These are phyloP conservation scores for Tragelaphus strepsiceros DNA, from an alignment of 2,113 vertebrate genomes.

Conservation along the genomic window DNA sequence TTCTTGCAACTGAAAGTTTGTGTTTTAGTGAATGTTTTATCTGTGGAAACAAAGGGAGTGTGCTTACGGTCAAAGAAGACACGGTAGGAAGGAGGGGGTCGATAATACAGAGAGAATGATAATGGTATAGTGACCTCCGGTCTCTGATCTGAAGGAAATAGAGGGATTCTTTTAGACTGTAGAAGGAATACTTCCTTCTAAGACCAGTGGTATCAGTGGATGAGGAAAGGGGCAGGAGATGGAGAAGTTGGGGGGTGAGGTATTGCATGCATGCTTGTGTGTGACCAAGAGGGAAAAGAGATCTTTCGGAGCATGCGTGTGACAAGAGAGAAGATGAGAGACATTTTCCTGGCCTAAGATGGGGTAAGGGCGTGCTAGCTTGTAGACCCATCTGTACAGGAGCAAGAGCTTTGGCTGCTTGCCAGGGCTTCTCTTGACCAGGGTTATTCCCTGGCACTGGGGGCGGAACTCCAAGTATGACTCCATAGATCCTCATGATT, in stretches of 20 bases:
- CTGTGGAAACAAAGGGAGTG: background rate
- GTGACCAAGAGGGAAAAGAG: too few species aligned
- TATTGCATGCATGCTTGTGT: rapidly evolving
- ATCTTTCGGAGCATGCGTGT: rapidly evolving
- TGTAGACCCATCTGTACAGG: too few species aligned
- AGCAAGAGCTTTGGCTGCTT: background rate
- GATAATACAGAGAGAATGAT: background rate
- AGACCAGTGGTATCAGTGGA: background rate
- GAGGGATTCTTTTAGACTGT: background rate
- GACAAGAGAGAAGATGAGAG: background rate
- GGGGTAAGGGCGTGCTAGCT: background rate
- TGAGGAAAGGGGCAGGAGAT: too few species aligned
- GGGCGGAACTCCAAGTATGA: background rate
- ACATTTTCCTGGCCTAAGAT: background rate
- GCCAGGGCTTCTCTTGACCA: background rate
- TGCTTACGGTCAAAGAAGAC: too few species aligned
- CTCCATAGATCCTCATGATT: rapidly evolving
- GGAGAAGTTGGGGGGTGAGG: background rate
- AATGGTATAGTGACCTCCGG: rapidly evolving
- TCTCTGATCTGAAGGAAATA: background rate
- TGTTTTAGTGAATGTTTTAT: background rate
- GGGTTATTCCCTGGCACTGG: too few species aligned
- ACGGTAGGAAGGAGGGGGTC: background rate
- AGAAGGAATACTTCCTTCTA: background rate
- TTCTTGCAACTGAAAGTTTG: background rate